Percentiles rank a stretch among this genome's conserved stretches.
Conservation (phyloP, 2,113 vertebrate species). For the Isichthys henryi region DNA sequence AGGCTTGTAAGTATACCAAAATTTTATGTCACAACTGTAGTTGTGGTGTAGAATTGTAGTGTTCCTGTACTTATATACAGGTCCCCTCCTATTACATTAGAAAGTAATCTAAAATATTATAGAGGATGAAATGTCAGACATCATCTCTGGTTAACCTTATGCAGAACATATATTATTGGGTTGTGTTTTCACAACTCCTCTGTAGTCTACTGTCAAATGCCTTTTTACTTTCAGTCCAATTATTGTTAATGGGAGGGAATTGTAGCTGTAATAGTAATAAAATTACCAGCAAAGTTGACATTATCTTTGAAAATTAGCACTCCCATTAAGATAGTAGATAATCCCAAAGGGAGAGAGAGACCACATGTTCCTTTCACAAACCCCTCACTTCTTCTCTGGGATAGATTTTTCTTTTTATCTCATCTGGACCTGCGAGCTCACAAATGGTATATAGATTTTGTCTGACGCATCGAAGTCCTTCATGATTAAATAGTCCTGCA, state of each 20-base stretch:
- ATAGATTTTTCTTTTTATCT: neutral
- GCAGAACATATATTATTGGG: neutral
- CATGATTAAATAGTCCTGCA: neutral
- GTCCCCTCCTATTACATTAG: neutral
- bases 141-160: neutral
- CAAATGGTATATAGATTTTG: neutral
- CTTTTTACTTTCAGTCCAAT: neutral
- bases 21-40: neutral
- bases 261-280: neutral
- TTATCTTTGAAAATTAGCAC: neutral
- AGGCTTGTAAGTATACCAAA: neutral
- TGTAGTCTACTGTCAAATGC: neutral
- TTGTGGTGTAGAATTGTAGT: neutral
- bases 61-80: neutral
- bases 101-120: neutral
- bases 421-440: neutral
- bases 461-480: neutral
- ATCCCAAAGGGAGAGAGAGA: neutral
- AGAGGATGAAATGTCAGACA: neutral
- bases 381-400: neutral
- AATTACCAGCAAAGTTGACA: neutral
- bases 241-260: neutral
- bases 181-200: neutral
- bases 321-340: neutral
- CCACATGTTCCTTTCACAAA: neutral